Percentiles rank a stretch among this genome's conserved stretches.
phyloP scores from a whole-genome alignment of 2,888 invertebrate species.

The Drosophila imparisetae region DNA sequence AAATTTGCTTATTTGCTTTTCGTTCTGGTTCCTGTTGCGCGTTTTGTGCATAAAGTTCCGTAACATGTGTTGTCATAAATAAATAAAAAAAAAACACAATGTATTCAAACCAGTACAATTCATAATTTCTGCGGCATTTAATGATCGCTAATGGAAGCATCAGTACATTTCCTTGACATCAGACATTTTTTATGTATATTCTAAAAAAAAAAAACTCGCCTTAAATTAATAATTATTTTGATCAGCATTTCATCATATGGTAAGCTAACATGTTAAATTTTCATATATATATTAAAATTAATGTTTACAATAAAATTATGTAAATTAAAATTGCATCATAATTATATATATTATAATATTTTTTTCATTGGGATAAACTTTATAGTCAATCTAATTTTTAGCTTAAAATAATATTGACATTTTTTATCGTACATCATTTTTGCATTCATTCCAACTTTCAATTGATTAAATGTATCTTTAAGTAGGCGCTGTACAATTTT shows the following conservation, averaged over 20 bases:
- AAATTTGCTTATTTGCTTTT: conserved; percentile 8
- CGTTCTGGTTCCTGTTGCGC: conserved; percentile 7
- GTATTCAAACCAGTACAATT: conserved; percentile 23
- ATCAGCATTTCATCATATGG: background rate
- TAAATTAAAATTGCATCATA: background rate
- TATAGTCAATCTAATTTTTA: background rate
- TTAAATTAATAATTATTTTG: background rate
- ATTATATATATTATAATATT: background rate
- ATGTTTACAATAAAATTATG: background rate
- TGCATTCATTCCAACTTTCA: background rate
- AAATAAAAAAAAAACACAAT: conserved; percentile 21
- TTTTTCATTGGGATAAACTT: background rate
- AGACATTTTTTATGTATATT: conserved; percentile 19
- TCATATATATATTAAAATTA: background rate
- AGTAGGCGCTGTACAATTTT: background rate
- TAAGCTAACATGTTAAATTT: background rate
- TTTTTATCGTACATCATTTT: background rate
- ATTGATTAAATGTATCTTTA: background rate
- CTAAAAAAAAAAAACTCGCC: conserved; percentile 12
- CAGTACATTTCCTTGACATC: conserved; percentile 2
- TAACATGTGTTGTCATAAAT: conserved; percentile 15
- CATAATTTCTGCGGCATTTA: conserved; percentile 32
- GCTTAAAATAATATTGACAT: background rate
- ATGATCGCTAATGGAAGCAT: conserved; percentile 15
- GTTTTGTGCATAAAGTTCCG: conserved; percentile 9